These are phyloP conservation scores for Diplazon laetatorius DNA, from an alignment of 2,888 invertebrate genomes.

Conservation along the genomic window DNA sequence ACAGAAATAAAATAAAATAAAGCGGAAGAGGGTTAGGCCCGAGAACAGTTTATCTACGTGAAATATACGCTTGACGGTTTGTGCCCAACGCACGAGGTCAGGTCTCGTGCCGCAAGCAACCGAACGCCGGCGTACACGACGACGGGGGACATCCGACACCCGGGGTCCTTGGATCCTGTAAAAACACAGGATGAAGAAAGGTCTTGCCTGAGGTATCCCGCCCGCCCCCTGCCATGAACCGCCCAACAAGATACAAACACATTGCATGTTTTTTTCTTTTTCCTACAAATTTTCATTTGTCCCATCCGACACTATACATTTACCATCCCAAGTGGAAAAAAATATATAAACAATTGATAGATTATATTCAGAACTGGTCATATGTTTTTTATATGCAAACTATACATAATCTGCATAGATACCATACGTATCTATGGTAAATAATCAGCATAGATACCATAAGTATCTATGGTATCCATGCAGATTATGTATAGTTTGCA, in stretches of 20 bases:
- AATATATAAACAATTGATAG: too few species aligned
- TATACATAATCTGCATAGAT: too few species aligned
- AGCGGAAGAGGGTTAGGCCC: constrained; percentile 39
- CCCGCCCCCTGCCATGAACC: not conserved
- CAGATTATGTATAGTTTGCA: too few species aligned
- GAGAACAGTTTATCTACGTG: constrained; percentile 66
- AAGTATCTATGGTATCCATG: too few species aligned
- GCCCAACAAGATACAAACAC: not conserved
- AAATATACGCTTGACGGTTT: constrained; percentile 59
- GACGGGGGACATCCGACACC: constrained; percentile 67
- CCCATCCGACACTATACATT: not conserved
- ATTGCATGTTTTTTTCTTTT: too few species aligned
- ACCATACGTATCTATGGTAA: too few species aligned
- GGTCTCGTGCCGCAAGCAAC: constrained; percentile 51
- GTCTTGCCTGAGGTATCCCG: constrained; percentile 16
- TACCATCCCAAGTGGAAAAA: too few species aligned
- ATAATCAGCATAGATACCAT: too few species aligned
- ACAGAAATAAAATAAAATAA: constrained; percentile 60
- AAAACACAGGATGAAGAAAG: constrained; percentile 69
- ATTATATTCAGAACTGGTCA: too few species aligned
- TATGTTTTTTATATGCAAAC: too few species aligned
- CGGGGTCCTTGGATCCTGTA: constrained; percentile 65
- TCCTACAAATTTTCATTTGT: not conserved
- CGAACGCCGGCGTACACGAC: constrained; percentile 32
- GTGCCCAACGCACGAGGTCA: constrained; percentile 52